Percentiles rank a stretch among this genome's conserved stretches.
These are phyloP conservation scores for Ptilodon capucinus DNA, from an alignment of 2,888 invertebrate species.

Conservation along the genomic window DNA sequence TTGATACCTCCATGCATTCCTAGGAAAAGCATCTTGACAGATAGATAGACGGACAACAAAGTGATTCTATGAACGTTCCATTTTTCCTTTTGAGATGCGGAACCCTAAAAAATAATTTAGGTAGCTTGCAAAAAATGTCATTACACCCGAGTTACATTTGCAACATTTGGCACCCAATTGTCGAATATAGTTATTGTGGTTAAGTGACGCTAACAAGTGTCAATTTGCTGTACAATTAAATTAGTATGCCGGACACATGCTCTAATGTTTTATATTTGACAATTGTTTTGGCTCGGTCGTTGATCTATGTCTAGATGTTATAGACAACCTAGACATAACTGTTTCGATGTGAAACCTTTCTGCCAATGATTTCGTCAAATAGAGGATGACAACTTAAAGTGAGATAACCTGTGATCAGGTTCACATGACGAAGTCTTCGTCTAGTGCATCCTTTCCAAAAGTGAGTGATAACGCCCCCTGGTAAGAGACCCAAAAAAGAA, in stretches of 20 bases:
- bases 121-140: background rate
- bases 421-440: too few relatives aligned
- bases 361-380: background rate
- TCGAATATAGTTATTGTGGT: conserved; percentile 1
- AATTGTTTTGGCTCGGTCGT: conserved; percentile 47
- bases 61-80: too few relatives aligned
- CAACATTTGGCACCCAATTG: conserved; percentile 2
- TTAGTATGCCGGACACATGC: conserved; percentile 27
- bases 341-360: background rate
- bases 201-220: conserved; percentile 1
- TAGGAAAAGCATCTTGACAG: too few relatives aligned
- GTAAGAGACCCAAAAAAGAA: too few relatives aligned
- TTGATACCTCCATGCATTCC: too few relatives aligned
- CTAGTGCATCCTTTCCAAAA: too few relatives aligned
- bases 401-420: too few relatives aligned
- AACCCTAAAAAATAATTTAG: background rate
- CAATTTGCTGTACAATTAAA: conserved; percentile 18
- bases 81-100: too few relatives aligned
- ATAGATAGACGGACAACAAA: too few relatives aligned
- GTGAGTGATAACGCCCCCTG: too few relatives aligned
- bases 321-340: background rate
- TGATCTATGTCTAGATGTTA: conserved; percentile 38
- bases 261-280: conserved; percentile 34
- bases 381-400: too few relatives aligned
- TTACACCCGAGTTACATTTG: too few relatives aligned